Conservation (phyloP, 2,113 vertebrate species). For the Ptyas mucosa region DNA sequence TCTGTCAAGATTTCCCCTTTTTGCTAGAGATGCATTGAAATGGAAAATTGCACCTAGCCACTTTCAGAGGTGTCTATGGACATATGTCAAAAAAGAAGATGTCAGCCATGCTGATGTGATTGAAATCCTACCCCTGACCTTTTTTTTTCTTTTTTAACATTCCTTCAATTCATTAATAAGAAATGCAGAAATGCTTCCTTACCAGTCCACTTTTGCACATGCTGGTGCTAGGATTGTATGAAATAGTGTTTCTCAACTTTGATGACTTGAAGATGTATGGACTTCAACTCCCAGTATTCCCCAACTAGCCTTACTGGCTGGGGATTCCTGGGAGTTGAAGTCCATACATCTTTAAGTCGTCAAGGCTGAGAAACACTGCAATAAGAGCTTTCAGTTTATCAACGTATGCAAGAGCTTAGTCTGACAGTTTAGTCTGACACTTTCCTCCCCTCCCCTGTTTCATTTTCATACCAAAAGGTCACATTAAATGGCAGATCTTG, state of each 20-base stretch:
- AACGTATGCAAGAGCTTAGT: not conserved
- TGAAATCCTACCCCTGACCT: not conserved
- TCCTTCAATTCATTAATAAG: not conserved
- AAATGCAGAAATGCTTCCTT: not conserved
- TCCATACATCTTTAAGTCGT: not conserved
- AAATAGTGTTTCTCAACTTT: not conserved
- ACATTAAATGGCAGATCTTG: not conserved
- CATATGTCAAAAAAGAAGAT: not conserved
- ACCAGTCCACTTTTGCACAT: not conserved
- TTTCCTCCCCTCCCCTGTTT: not conserved
- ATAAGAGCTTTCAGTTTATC: not conserved
- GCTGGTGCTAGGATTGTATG: not conserved
- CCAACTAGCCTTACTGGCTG: not conserved
- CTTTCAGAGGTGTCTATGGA: not conserved
- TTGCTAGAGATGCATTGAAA: not conserved
- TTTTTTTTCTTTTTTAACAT: not conserved
- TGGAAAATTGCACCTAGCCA: not conserved
- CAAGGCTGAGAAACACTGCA: not conserved
- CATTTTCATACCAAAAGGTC: not conserved
- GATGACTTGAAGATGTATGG: not conserved
- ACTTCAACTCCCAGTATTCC: not conserved
- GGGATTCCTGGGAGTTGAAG: not conserved
- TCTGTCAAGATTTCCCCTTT: not conserved
- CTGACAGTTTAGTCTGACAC: not conserved
- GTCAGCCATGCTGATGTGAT: not conserved